Evolutionary conservation across 1,140 invertebrate species (phyloP).

Genomic region (Papilio dardanus): DNA sequence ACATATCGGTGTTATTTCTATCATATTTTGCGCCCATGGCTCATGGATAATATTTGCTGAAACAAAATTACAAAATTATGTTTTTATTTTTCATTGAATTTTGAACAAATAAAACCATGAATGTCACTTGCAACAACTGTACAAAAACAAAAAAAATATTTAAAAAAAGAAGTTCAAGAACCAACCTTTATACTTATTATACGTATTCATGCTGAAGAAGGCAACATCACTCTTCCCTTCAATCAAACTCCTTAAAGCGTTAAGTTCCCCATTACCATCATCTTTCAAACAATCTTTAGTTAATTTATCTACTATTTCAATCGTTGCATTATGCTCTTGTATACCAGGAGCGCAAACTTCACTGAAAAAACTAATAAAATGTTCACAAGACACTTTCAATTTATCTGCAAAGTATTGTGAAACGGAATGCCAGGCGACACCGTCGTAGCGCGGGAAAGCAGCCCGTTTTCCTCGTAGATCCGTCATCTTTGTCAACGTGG

Average conservation of each 20-base stretch:
- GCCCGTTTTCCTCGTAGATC: conserved; percentile 87
- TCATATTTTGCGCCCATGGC: conserved; percentile 46
- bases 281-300: conserved; percentile 61
- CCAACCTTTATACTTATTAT: conserved; percentile 85
- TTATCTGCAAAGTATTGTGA: conserved; percentile 81
- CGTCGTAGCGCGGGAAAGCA: conserved; percentile 87
- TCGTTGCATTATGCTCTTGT: conserved; percentile 46
- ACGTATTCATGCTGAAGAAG: conserved; percentile 89
- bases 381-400: conserved; percentile 73
- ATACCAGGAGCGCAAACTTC: conserved; percentile 84
- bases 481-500: conserved; percentile 82
- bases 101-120: not conserved
- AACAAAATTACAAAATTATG: conserved; percentile 46
- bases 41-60: conserved; percentile 55
- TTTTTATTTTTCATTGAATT: not conserved
- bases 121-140: too few relatives aligned
- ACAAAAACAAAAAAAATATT: not conserved
- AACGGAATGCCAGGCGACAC: conserved; percentile 85
- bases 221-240: conserved; percentile 92
- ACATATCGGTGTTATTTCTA: conserved; percentile 80
- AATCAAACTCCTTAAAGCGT: conserved; percentile 91
- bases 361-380: conserved; percentile 84
- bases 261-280: conserved; percentile 80
- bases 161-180: not conserved
- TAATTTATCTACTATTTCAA: conserved; percentile 45